Conservation (phyloP, 2,888 invertebrate species). For the Cheilosia impressa region DNA sequence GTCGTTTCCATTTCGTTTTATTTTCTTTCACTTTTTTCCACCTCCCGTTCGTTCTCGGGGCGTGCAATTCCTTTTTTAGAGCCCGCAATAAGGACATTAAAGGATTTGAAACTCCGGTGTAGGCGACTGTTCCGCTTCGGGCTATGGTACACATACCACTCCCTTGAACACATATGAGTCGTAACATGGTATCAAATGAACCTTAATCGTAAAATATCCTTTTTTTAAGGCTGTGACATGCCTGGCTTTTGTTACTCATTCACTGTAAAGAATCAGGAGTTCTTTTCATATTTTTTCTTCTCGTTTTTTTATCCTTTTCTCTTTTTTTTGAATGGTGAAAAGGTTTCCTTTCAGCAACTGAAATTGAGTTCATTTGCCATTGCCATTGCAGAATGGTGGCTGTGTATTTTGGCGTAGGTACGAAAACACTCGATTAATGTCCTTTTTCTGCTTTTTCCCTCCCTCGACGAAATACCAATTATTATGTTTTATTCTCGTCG, state of each 20-base stretch:
- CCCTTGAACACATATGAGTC: constrained; percentile 45
- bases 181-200: constrained; percentile 64
- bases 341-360: constrained; percentile 37
- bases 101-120: constrained; percentile 64
- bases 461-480: constrained; percentile 44
- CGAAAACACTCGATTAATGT: constrained; percentile 45
- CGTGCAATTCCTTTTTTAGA: constrained; percentile 54
- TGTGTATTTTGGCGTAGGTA: constrained; percentile 13
- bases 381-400: constrained; percentile 28
- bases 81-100: constrained; percentile 63
- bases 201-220: constrained; percentile 66
- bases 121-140: constrained; percentile 45
- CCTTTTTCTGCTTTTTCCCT: background rate
- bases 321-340: constrained; percentile 45
- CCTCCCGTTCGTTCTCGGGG: constrained; percentile 46
- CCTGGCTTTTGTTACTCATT: constrained; percentile 66
- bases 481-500: constrained; percentile 46
- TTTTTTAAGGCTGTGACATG: constrained; percentile 61
- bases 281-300: constrained; percentile 52
- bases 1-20: constrained; percentile 53
- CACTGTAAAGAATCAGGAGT: constrained; percentile 64
- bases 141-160: constrained; percentile 34
- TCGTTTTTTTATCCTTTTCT: background rate
- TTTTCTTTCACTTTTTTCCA: constrained; percentile 21
- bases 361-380: constrained; percentile 54